These are phyloP conservation scores for Bucco capensis DNA, from an alignment of 2,113 vertebrate genomes.

Conservation along the genomic window DNA sequence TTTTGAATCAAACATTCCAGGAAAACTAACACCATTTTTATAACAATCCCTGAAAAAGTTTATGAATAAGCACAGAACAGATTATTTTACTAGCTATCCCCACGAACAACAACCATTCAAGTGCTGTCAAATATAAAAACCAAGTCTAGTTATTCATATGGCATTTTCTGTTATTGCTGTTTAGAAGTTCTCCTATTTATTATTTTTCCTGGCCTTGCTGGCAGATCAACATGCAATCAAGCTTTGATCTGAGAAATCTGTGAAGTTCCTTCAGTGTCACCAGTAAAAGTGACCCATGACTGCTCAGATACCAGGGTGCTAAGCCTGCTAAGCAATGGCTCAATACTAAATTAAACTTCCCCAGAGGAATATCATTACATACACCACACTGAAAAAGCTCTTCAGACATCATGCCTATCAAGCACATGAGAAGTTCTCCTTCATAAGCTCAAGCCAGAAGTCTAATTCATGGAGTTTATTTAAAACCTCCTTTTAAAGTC, in stretches of 20 bases:
- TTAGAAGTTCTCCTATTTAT: background rate
- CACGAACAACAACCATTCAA: background rate
- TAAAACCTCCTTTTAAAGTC: background rate
- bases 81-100: background rate
- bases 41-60: background rate
- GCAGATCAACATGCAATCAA: background rate
- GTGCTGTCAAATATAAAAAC: background rate
- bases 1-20: background rate
- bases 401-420: background rate
- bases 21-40: background rate
- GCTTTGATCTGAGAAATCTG: background rate
- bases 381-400: background rate
- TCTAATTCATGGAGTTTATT: background rate
- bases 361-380: background rate
- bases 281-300: background rate
- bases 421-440: background rate
- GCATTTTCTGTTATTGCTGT: background rate
- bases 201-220: background rate
- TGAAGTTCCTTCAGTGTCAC: background rate
- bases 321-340: background rate
- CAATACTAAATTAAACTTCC: background rate
- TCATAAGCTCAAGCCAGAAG: background rate
- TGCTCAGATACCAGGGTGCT: background rate
- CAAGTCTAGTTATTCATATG: background rate
- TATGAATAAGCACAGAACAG: background rate